phyloP scores from a whole-genome alignment of 1,140 invertebrate genomes.

The Dryas iulia region DNA sequence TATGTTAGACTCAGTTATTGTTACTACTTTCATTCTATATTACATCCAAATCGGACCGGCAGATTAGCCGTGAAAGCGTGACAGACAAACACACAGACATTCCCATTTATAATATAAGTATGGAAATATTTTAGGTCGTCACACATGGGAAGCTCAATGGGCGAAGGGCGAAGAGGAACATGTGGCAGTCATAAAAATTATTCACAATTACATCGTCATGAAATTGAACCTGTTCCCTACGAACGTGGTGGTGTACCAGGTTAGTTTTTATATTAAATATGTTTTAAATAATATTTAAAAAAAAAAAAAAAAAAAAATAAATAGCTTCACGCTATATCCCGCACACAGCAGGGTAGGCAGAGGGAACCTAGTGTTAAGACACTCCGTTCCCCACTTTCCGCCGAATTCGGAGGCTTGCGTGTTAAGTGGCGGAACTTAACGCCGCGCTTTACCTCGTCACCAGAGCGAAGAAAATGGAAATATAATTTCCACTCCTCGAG shows the following conservation, averaged over 20 bases:
- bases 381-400: neutral
- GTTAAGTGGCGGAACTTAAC: too few species aligned
- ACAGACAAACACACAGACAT: too few species aligned
- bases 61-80: too few species aligned
- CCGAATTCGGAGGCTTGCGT: neutral
- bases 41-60: too few species aligned
- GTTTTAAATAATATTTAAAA: too few species aligned
- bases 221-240: slow-evolving; percentile 47
- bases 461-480: too few species aligned
- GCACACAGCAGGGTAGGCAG: neutral
- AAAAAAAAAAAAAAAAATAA: too few species aligned
- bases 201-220: slow-evolving; percentile 54
- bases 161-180: slow-evolving; percentile 71
- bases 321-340: neutral
- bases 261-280: slow-evolving; percentile 35
- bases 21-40: too few species aligned
- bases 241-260: slow-evolving; percentile 73
- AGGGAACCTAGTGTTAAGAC: neutral
- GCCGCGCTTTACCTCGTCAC: too few species aligned
- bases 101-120: too few species aligned
- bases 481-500: too few species aligned
- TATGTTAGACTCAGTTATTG: too few species aligned
- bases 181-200: slow-evolving; percentile 81
- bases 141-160: slow-evolving; percentile 68
- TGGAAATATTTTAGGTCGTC: slow-evolving; percentile 53